Evolutionary conservation across 2,888 invertebrate species (phyloP).

Genomic region (Tortricodes alternella): DNA sequence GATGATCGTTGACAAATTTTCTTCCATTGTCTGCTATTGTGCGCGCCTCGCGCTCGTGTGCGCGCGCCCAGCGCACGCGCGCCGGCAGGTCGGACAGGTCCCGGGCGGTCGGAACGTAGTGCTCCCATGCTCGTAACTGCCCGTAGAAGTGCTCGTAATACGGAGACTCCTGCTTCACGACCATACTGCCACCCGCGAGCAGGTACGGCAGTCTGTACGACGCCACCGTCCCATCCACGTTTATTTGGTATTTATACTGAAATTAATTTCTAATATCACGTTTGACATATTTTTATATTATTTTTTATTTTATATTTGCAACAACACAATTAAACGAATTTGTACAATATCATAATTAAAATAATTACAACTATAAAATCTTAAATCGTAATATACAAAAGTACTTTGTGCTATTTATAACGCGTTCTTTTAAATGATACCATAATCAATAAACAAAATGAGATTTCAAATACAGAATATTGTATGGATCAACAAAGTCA

Average conservation of each 20-base stretch:
- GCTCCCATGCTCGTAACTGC: constrained; percentile 87
- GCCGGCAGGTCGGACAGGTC: constrained; percentile 92
- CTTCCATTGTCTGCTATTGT: constrained; percentile 86
- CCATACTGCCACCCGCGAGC: constrained; percentile 92
- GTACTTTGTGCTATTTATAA: too few species aligned
- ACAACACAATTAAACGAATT: constrained; percentile 97
- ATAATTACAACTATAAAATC: too few species aligned
- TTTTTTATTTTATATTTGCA: constrained; percentile 79
- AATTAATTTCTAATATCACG: constrained; percentile 44
- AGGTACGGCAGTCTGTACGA: constrained; percentile 97
- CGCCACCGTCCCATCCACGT: constrained; percentile 97
- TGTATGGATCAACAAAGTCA: too few species aligned
- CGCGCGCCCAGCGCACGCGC: constrained; percentile 89
- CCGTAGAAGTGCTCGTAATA: constrained; percentile 97
- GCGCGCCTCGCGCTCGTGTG: constrained; percentile 86
- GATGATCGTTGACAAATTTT: constrained; percentile 88
- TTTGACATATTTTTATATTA: not conserved
- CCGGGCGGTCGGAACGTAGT: constrained; percentile 91
- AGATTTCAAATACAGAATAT: too few species aligned
- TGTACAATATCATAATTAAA: too few species aligned
- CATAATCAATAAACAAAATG: too few species aligned
- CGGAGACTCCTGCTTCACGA: constrained; percentile 96
- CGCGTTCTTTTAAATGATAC: too few species aligned
- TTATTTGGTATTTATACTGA: constrained; percentile 97
- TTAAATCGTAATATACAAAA: too few species aligned